Evolutionary conservation across 2,113 vertebrate genomes (phyloP), one percentile per base, ranked within the genome.

Genomic region (Bubo bubo): DNA sequence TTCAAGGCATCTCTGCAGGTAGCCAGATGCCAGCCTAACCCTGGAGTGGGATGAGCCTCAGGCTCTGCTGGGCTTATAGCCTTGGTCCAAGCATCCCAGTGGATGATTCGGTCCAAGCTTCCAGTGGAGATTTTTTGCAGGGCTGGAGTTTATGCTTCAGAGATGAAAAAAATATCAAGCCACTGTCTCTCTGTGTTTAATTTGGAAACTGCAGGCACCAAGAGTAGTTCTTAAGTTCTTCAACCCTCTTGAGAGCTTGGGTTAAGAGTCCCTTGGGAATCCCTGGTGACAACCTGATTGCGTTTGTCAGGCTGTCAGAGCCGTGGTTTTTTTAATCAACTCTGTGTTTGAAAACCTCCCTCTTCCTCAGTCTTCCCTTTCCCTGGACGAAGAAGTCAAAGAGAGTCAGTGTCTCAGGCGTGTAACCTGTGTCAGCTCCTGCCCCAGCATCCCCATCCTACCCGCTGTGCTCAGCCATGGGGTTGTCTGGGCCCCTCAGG

Each of bases 161-260:
- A 75, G 85, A 55, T 52, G 0, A 94, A 80, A 16, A 84, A 88
- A 62, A 62, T 34, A 81, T 20, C 6, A 50, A 66, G 14, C 49
- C 5, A 19, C 30, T 10, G 8, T 63, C 9, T 79, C 20, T 43
- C 10, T 72, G 10, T 84, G 12, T 94, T 85, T 63, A 28, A 41
- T 90, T 81, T 74, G 50, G 43, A 90, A 92, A 52, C 45, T 82
- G 21, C 21, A 49, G 23, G 50, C 28, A 79, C 15, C 53, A 77
- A 73, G 50, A 49, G 6, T 34, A 45, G 45, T 88, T 88, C 64
- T 62, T 81, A 30, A 80, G n/a, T 50, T 93, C 47, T 79, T 95
- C 28, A 75, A 1, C 12, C 8, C 19, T 88, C 45, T 72, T 10
- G 8, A 72, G 52, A 75, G 16, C 21, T 60, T 66, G 45, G 7